A percentile compares a stretch with the other conserved stretches of the same genome.
Conservation (phyloP, 2,888 invertebrate species). For the Rhagophthalmus giganteus region DNA sequence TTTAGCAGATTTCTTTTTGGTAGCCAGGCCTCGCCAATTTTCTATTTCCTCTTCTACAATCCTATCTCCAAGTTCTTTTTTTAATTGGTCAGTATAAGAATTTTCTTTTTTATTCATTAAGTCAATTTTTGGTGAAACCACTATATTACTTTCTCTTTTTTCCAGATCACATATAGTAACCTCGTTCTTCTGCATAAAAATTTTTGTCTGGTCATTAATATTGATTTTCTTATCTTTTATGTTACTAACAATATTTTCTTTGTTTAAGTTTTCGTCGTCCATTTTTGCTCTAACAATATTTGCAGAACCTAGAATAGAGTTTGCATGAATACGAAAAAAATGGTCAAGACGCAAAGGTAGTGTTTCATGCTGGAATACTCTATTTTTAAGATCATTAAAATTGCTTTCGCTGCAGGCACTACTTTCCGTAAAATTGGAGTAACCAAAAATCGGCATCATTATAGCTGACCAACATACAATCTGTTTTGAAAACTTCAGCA, state of each 20-base stretch:
- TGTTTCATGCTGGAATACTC: conserved; percentile 6
- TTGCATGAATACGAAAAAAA: background rate
- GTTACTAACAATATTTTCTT: background rate
- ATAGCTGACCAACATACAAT: conserved; percentile 5
- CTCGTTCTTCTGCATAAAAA: no score
- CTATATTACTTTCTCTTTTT: no score
- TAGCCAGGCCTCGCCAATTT: conserved; percentile 5
- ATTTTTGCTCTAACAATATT: conserved; percentile 7
- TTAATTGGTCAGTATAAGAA: no score
- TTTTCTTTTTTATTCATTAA: no score
- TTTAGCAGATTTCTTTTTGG: background rate
- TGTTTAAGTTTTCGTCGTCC: background rate
- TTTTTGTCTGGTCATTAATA: no score
- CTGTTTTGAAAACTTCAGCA: conserved; percentile 1
- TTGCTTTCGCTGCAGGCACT: conserved; percentile 1
- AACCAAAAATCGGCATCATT: conserved; percentile 5
- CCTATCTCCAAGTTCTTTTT: no score
- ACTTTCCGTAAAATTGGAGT: conserved; percentile 1
- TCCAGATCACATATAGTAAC: no score
- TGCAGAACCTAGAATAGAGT: background rate
- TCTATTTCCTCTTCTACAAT: background rate
- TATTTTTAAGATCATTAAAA: conserved; percentile 8
- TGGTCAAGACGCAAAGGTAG: background rate
- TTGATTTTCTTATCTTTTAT: no score
- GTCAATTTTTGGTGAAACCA: no score